phyloP scores from a whole-genome alignment of 2,888 invertebrate species.

The Euphydryas editha region DNA sequence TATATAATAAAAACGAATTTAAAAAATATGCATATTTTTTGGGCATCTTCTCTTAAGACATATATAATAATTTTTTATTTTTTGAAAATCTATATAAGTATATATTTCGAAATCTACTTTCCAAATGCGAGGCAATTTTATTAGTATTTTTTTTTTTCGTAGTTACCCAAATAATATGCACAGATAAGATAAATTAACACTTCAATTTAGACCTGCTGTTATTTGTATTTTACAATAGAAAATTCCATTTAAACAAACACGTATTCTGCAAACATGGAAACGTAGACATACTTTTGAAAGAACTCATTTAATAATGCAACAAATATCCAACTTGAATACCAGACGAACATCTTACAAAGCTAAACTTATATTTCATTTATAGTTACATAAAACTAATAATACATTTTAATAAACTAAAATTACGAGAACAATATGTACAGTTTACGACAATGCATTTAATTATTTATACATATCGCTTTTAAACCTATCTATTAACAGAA shows the following conservation, averaged over 20 bases:
- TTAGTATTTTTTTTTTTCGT: slow-evolving; percentile 70
- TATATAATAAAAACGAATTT: too few species aligned
- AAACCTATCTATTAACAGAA: slow-evolving; percentile 81
- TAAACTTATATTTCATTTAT: slow-evolving; percentile 64
- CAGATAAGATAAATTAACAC: slow-evolving; percentile 48
- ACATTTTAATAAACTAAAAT: slow-evolving; percentile 77
- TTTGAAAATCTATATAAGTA: slow-evolving; percentile 77
- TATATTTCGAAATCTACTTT: slow-evolving; percentile 81
- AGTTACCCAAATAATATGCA: slow-evolving; percentile 66
- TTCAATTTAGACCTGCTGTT: slow-evolving; percentile 72
- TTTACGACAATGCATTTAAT: slow-evolving; percentile 70
- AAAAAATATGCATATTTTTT: slow-evolving; percentile 62
- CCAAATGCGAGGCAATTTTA: slow-evolving; percentile 83
- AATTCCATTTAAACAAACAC: slow-evolving; percentile 55
- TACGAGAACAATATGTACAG: slow-evolving; percentile 81
- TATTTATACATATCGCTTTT: slow-evolving; percentile 77
- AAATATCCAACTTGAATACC: slow-evolving; percentile 76
- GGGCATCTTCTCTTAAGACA: slow-evolving; percentile 66
- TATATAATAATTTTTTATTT: slow-evolving; percentile 75
- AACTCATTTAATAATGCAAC: slow-evolving; percentile 65
- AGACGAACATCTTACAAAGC: slow-evolving; percentile 72
- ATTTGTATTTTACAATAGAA: slow-evolving; percentile 61
- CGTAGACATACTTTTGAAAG: slow-evolving; percentile 50
- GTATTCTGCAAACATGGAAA: slow-evolving; percentile 45
- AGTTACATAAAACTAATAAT: slow-evolving; percentile 73